Evolutionary conservation across 2,113 vertebrate genomes (phyloP).

Genomic region (Rhombomys opimus): DNA sequence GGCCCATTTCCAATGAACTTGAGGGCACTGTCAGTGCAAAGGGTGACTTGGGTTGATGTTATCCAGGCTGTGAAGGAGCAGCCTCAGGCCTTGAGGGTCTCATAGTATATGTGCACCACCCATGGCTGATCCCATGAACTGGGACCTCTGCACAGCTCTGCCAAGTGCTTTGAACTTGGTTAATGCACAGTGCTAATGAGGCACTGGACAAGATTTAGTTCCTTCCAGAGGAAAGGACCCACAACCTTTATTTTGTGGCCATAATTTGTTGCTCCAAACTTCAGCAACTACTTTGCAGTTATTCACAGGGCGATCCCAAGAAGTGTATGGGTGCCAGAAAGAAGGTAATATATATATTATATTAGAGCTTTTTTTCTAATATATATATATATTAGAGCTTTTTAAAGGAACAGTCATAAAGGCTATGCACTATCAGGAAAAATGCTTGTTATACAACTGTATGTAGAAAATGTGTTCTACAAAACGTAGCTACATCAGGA

Average conservation of each 20-base stretch:
- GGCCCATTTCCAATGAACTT: conserved; percentile 60
- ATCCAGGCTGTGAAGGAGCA: not conserved
- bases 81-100: not conserved
- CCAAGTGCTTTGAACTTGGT: conserved; percentile 67
- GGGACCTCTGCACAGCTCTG: not conserved
- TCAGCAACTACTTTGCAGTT: not conserved
- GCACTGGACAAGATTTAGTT: conserved; percentile 41
- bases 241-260: not conserved
- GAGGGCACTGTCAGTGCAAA: conserved; percentile 50
- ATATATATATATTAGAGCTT: not conserved
- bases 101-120: not conserved
- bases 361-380: not conserved
- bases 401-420: not conserved
- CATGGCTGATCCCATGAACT: not conserved
- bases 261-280: not conserved
- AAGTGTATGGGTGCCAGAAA: not conserved
- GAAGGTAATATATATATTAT: not conserved
- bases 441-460: not conserved
- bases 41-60: conserved; percentile 15
- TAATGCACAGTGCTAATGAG: conserved; percentile 31
- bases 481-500: not conserved
- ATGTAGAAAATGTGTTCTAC: not conserved
- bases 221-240: not conserved
- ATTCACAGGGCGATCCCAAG: not conserved
- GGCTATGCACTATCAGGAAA: not conserved